Conservation (phyloP, 2,888 invertebrate genomes). For the Mallateleia sp. region DNA sequence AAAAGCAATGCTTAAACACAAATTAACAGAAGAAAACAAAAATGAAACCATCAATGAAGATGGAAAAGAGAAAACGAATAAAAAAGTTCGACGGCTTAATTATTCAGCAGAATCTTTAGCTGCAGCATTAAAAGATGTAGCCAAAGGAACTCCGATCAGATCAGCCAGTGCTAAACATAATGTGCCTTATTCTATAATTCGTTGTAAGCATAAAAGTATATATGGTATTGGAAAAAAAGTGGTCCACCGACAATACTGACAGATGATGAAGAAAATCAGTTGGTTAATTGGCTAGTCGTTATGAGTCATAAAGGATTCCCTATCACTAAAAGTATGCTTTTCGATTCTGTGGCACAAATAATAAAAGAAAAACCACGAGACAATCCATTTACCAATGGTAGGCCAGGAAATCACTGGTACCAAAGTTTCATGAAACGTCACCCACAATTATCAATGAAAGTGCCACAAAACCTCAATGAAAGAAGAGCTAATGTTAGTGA, state of each 20-base stretch:
- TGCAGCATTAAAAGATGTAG: conserved; percentile 1
- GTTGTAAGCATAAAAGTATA: conserved; percentile 27
- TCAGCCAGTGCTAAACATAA: conserved; percentile 12
- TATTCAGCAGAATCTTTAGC: background rate
- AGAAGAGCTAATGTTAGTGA: conserved; percentile 80
- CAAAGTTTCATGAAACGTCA: conserved; percentile 74
- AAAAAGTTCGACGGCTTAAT: background rate
- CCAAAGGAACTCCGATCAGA: conserved; percentile 1
- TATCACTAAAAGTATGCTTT: background rate
- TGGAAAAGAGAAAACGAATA: background rate
- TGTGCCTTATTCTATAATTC: conserved; percentile 15
- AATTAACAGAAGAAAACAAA: too few relatives aligned
- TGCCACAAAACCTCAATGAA: conserved; percentile 80
- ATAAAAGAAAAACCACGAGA: conserved; percentile 9
- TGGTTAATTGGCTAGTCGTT: conserved; percentile 9
- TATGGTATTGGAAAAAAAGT: conserved; percentile 32
- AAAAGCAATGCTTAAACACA: too few relatives aligned
- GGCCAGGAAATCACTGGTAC: conserved; percentile 74
- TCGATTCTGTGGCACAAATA: conserved; percentile 20
- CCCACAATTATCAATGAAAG: conserved; percentile 74
- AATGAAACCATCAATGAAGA: too few relatives aligned
- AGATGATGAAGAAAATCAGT: conserved; percentile 10
- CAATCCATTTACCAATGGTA: conserved; percentile 68
- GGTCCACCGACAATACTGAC: conserved; percentile 29
- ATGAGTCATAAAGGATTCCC: conserved; percentile 28